Conservation (phyloP, 2,797 vertebrate species). For the Coranthus polyacanthus region DNA sequence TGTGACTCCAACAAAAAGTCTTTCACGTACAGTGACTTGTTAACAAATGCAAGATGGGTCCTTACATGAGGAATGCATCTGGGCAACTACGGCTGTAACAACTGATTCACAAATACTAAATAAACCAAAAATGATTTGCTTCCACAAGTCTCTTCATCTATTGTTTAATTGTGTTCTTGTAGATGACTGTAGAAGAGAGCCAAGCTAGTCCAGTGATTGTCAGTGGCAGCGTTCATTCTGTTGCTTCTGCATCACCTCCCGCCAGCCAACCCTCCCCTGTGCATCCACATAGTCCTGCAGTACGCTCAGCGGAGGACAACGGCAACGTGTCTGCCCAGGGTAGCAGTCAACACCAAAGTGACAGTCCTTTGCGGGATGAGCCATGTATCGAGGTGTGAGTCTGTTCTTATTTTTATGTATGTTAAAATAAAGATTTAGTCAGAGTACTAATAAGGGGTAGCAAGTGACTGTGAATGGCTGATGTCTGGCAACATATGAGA, state of each 20-base stretch:
- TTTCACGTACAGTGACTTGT: no score
- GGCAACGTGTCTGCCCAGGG: conserved; percentile 61
- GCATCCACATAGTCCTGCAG: conserved; percentile 75
- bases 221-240: conserved; percentile 70
- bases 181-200: conserved; percentile 76
- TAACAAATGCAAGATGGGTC: no score
- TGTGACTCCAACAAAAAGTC: no score
- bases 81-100: no score
- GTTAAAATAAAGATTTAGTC: no score
- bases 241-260: conserved; percentile 62
- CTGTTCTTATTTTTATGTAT: no score
- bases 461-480: no score
- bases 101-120: no score
- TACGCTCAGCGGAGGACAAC: conserved; percentile 73
- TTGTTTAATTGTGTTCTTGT: conserved; percentile 1
- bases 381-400: conserved; percentile 76
- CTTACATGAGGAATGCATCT: no score
- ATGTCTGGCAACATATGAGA: no score
- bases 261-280: conserved; percentile 65
- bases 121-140: no score
- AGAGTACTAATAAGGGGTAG: no score
- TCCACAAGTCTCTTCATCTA: not conserved
- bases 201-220: conserved; percentile 70
- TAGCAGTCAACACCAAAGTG: conserved; percentile 51
- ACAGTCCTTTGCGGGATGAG: conserved; percentile 60